Evolutionary conservation across 2,113 vertebrate genomes (phyloP).

Genomic region (Pseudorasbora parva): DNA sequence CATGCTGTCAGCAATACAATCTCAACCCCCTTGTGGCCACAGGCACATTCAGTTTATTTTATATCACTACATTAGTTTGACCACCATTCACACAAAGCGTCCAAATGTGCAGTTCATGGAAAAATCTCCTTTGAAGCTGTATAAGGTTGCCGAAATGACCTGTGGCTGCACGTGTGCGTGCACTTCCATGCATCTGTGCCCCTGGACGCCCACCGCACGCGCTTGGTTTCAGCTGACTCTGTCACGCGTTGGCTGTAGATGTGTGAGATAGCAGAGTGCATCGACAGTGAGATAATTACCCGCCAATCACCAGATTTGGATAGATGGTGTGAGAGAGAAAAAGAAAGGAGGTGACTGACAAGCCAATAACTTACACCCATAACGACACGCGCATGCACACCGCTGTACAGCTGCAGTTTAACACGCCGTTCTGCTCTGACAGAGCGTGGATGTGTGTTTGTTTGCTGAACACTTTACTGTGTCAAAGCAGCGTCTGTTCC

Average conservation of each 20-base stretch:
- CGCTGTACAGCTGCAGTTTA: background rate
- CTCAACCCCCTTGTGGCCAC: conserved; percentile 13
- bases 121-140: background rate
- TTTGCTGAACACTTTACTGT: conserved; percentile 23
- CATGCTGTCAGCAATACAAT: conserved; percentile 39
- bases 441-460: conserved; percentile 20
- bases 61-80: background rate
- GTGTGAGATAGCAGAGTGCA: conserved; percentile 17
- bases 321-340: conserved; percentile 18
- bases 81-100: background rate
- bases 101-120: background rate
- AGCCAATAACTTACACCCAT: conserved; percentile 8
- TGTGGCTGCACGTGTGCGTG: background rate
- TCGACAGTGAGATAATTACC: conserved; percentile 57
- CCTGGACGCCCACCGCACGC: background rate
- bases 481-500: conserved; percentile 24
- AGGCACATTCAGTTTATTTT: conserved; percentile 1
- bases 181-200: background rate
- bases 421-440: background rate
- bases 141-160: conserved; percentile 19
- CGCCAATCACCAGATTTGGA: conserved; percentile 44
- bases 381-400: background rate
- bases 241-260: conserved; percentile 48
- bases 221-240: conserved; percentile 24
- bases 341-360: conserved; percentile 32